These are phyloP conservation scores for Aythya baeri DNA, from an alignment of 2,113 vertebrate genomes.

Conservation along the genomic window DNA sequence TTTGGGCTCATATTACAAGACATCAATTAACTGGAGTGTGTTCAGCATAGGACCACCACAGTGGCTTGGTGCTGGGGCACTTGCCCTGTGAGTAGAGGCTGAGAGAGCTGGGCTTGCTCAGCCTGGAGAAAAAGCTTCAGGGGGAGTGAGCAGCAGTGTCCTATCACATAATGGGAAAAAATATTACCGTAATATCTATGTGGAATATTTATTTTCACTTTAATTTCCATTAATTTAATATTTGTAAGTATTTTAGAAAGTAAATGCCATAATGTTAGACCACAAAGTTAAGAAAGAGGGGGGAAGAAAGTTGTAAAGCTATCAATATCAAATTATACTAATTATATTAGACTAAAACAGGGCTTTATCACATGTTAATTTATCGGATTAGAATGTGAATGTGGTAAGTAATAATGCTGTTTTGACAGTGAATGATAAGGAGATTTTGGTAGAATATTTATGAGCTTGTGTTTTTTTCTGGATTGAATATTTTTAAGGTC, in stretches of 20 bases:
- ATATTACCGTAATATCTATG: not conserved
- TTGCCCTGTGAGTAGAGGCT: not conserved
- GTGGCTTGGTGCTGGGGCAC: not conserved
- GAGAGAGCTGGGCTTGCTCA: not conserved
- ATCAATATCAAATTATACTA: not conserved
- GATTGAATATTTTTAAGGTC: conserved; percentile 41
- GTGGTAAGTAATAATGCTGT: not conserved
- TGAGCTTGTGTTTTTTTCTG: not conserved
- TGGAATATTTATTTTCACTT: not conserved
- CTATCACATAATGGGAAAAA: not conserved
- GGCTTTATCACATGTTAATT: not conserved
- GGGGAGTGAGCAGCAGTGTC: not conserved
- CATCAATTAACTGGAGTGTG: not conserved
- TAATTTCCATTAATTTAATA: not conserved
- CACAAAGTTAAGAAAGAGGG: not conserved
- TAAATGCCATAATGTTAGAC: not conserved
- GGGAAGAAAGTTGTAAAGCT: not conserved
- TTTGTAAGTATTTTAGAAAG: not conserved
- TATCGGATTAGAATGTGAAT: not conserved
- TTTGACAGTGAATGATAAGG: conserved; percentile 35
- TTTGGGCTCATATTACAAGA: not conserved
- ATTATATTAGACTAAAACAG: not conserved
- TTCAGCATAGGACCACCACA: not conserved
- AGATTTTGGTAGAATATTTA: conserved; percentile 33
- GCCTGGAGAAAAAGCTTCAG: not conserved